Evolutionary conservation across 2,113 vertebrate species (phyloP), one percentile per base, ranked within the genome.

Genomic region (Centropus bengalensis): DNA sequence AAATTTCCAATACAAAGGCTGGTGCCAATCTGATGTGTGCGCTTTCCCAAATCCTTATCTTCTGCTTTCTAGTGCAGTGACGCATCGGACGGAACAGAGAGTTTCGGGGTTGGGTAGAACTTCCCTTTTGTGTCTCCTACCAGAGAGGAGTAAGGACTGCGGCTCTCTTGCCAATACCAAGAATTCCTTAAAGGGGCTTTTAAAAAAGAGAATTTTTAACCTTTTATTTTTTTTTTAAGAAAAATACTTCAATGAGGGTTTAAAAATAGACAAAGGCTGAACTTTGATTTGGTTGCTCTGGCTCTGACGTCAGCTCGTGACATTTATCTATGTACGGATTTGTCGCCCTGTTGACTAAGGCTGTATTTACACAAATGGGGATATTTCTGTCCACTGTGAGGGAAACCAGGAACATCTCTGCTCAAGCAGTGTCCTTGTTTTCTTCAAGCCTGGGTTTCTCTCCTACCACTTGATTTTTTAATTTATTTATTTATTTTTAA

Each of bases 251-350:
- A 91, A 70, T 51, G 44, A 20, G 36, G 32, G 32, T 91, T 94
- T 96, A 96, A 96, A 96, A 97, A 96, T 96, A 97, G 88, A 6
- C 18, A 40, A 88, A 93, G 91, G 59, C 69, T 94, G 92, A 49
- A 87, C 96, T 96, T 96, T 96, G 94, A 92, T 96, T 95, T 94
- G 86, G 92, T 79, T 92, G 88, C 86, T 66, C 44, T 52, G 83
- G 78, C 47, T 40, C 84, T 96, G 92, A 96, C 83, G 92, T 97
- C 96, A 95, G 59, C 0, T 0, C 23, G 81, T 94, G 93, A 59
- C 91, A 93, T 90, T 96, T 96, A 88, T 94, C 93, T 95, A 11
- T 27, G 86, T 76, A 64, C 26, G 7, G 86, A 92, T 95, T 96
- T 93, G 77, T 79, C 28, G 6, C 38, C 80, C 86, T 97, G 92